A percentile compares a stretch with the other conserved stretches of the same genome.
These are phyloP conservation scores for Epizoanthus scotinus DNA, from an alignment of 92 coral and sea anemone species.

Conservation along the genomic window DNA sequence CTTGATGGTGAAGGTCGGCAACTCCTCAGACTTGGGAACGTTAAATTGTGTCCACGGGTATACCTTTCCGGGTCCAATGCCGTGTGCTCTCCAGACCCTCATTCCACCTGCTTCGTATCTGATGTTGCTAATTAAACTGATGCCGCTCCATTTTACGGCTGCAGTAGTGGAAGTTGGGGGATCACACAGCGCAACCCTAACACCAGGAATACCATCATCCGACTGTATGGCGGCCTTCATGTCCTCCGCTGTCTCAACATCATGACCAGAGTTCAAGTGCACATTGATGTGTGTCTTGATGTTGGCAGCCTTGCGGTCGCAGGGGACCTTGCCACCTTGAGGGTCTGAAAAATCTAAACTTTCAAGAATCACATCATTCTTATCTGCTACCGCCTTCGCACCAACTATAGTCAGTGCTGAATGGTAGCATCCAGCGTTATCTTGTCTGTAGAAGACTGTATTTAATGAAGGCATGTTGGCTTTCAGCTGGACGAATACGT, in stretches of 20 bases:
- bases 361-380: background rate
- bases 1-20: slow-evolving; percentile 25
- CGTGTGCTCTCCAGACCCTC: slow-evolving; percentile 27
- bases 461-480: slow-evolving; percentile 6
- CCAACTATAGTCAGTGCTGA: slow-evolving; percentile 14
- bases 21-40: slow-evolving; percentile 25
- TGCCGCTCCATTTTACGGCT: slow-evolving; percentile 25
- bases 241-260: slow-evolving; percentile 17
- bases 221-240: slow-evolving; percentile 27
- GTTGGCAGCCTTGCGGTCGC: slow-evolving; percentile 24
- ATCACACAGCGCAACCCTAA: slow-evolving; percentile 27
- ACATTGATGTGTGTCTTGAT: slow-evolving; percentile 26
- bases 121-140: slow-evolving; percentile 24
- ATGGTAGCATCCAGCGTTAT: slow-evolving; percentile 31
- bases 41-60: slow-evolving; percentile 27
- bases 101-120: slow-evolving; percentile 26
- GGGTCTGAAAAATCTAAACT: slow-evolving; percentile 33
- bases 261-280: slow-evolving; percentile 27
- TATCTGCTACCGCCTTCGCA: slow-evolving; percentile 13
- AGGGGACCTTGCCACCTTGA: slow-evolving; percentile 39
- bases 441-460: slow-evolving; percentile 26
- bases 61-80: slow-evolving; percentile 29
- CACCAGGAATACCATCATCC: slow-evolving; percentile 16
- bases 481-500: slow-evolving; percentile 23
- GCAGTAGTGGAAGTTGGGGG: slow-evolving; percentile 8